Base-by-base conservation (phyloP, 2,797 vertebrate species). In the Chaetophractus vellerosus region DNA sequence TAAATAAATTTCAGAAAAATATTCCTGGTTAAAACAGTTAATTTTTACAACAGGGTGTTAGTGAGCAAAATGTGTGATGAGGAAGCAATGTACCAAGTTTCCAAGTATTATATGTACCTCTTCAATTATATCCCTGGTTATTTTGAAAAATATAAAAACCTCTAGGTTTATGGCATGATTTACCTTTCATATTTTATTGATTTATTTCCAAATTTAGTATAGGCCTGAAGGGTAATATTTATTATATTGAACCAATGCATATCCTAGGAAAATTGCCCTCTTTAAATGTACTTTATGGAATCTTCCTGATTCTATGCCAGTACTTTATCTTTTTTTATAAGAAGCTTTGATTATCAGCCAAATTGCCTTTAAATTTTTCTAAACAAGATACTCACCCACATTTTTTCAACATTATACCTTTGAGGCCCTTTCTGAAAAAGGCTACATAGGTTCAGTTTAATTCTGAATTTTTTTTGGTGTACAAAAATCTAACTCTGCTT, bases 401-500 rank as follows among this genome's bases (percentile, higher is more conserved):
- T 55, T 19, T n/a, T 23, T 78, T 55, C 75, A 78, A 78, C 31
- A 78, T n/a, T 33, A n/a, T 50, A 78, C 33, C 52, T 55, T 55
- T 78, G 9, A 45, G n/a, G 45, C 26, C n/a, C 75, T 78, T 78
- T 55, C 50, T 78, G 31, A 78, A 78, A n/a, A 78, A 78, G 55
- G 50, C 31, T 55, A 76, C 28, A 81, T 41, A 15, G 52, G 16
- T 81, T 81, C 12, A 61, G 57, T 61, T 57, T 57, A 81, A 41
- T 61, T 36, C 55, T 57, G 36, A 33, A 55, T 3, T 61, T 80
- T 59, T 59, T 41, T 80, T 15, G 41, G 33, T 61, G 55, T 61
- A 55, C 33, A 96, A 93, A 55, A 80, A 6, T 0, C 2, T 64
- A 8, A 31, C 50, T 94, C 50, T 94, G 76, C 19, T 80, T 95